Conservation (phyloP, 1,140 invertebrate genomes). For the Drosophila paulistorum region DNA sequence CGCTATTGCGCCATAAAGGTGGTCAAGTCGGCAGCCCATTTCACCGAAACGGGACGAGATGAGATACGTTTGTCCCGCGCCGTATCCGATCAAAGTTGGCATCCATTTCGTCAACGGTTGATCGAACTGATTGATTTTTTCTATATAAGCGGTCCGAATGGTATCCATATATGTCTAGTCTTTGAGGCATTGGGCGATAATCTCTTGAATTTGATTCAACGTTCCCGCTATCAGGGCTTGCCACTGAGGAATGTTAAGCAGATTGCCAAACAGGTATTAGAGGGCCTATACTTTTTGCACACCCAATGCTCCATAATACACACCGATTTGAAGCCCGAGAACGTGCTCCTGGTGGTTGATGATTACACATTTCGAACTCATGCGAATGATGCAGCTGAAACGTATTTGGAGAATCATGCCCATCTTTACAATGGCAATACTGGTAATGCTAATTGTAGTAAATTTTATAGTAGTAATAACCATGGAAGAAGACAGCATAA, state of each 20-base stretch:
- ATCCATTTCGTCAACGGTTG: constrained; percentile 93
- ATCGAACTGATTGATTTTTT: constrained; percentile 98
- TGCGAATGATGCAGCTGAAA: constrained; percentile 92
- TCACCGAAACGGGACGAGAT: constrained; percentile 98
- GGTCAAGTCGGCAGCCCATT: constrained; percentile 98
- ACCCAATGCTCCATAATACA: constrained; percentile 98
- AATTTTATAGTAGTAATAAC: not conserved
- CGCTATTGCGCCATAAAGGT: constrained; percentile 98
- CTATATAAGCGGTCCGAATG: constrained; percentile 97
- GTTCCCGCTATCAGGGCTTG: constrained; percentile 98
- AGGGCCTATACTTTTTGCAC: constrained; percentile 98
- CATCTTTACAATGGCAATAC: not conserved
- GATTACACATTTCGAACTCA: constrained; percentile 91
- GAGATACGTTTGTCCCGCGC: constrained; percentile 98
- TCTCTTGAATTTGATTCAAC: constrained; percentile 97
- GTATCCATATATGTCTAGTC: constrained; percentile 97
- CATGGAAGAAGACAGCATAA: not conserved
- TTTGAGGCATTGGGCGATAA: constrained; percentile 99
- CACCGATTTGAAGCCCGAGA: constrained; percentile 99
- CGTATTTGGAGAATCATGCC: constrained; percentile 92
- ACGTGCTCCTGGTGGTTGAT: constrained; percentile 96
- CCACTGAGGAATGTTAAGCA: constrained; percentile 96
- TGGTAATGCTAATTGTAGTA: no score
- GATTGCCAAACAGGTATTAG: constrained; percentile 97
- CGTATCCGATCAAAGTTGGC: constrained; percentile 93